Percentiles rank a stretch among this genome's conserved stretches.
Conservation (phyloP, 2,113 vertebrate genomes). For the Pollachius pollachius region DNA sequence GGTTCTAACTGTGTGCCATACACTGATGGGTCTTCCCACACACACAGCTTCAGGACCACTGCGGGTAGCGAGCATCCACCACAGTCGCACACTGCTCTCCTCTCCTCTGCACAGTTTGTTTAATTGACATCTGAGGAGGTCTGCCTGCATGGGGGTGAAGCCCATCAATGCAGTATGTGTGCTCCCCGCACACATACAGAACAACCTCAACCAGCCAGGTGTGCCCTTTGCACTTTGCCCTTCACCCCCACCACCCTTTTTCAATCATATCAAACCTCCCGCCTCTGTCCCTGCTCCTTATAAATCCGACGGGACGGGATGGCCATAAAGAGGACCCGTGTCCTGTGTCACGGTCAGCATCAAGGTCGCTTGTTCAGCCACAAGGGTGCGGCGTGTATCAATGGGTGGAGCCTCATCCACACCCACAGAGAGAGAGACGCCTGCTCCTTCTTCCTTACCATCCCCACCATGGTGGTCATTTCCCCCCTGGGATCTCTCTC, state of each 20-base stretch:
- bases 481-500: too few species aligned
- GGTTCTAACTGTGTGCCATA: slow-evolving; percentile 38
- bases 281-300: too few species aligned
- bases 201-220: background rate
- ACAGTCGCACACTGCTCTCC: slow-evolving; percentile 3
- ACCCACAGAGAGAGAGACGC: too few species aligned
- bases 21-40: slow-evolving; percentile 12
- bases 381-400: background rate
- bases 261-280: too few species aligned
- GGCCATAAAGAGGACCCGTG: background rate
- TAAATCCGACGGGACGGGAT: too few species aligned
- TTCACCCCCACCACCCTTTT: too few species aligned
- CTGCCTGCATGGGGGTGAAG: slow-evolving; percentile 5
- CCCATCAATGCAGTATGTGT: slow-evolving; percentile 1
- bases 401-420: too few species aligned
- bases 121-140: slow-evolving; percentile 5
- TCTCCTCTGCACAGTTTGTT: slow-evolving; percentile 17
- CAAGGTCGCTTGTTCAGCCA: background rate
- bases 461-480: too few species aligned
- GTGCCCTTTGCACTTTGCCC: background rate
- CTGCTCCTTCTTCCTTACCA: too few species aligned
- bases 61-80: slow-evolving; percentile 3
- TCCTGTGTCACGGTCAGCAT: background rate
- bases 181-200: slow-evolving; percentile 2
- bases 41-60: slow-evolving; percentile 8